Percentiles rank a stretch among this genome's conserved stretches.
Conservation (phyloP, 2,113 vertebrate species). For the Oenanthe oenanthe region DNA sequence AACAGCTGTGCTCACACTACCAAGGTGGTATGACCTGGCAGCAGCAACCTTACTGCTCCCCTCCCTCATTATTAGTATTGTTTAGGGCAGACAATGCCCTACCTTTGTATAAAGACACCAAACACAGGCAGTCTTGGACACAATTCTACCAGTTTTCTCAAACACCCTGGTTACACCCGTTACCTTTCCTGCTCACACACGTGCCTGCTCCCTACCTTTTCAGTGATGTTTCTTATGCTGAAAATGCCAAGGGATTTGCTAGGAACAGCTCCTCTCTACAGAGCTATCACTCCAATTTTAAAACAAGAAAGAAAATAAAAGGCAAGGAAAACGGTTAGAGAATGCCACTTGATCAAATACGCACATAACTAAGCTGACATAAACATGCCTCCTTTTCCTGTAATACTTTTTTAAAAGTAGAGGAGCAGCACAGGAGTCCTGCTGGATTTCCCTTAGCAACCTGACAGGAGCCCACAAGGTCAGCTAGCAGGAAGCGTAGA, state of each 20-base stretch:
- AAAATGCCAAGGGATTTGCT: slow-evolving; percentile 46
- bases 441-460: slow-evolving; percentile 85
- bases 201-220: neutral
- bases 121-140: neutral
- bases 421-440: slow-evolving; percentile 75
- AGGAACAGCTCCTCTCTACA: slow-evolving; percentile 26
- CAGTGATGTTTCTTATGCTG: slow-evolving; percentile 31
- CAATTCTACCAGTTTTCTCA: neutral
- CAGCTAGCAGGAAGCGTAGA: slow-evolving; percentile 83
- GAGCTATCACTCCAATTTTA: neutral
- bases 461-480: slow-evolving; percentile 85
- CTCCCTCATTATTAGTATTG: slow-evolving; percentile 39
- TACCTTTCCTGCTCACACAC: neutral
- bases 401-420: slow-evolving; percentile 77
- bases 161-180: neutral
- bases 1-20: slow-evolving; percentile 34
- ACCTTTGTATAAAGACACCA: neutral
- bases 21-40: slow-evolving; percentile 41
- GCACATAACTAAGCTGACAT: slow-evolving; percentile 67
- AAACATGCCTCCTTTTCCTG: slow-evolving; percentile 68
- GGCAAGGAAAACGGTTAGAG: neutral
- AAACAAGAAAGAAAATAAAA: neutral
- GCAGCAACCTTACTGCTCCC: slow-evolving; percentile 20
- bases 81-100: neutral
- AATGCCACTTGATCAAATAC: slow-evolving; percentile 64